phyloP scores from a whole-genome alignment of 2,888 invertebrate species.

The Hirtodrosophila cameraria region DNA sequence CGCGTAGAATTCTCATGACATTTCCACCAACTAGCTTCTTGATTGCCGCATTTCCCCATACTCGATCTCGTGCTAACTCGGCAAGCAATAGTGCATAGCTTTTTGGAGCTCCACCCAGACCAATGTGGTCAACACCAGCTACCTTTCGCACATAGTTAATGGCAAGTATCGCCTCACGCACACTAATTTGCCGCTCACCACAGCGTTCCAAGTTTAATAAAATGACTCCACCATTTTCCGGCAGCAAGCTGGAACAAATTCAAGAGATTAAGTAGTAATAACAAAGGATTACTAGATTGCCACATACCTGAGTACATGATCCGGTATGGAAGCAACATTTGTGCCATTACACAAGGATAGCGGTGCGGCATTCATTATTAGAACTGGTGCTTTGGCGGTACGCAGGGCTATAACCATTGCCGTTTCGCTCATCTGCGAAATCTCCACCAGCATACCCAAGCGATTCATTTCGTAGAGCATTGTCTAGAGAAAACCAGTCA shows the following conservation, averaged over 20 bases:
- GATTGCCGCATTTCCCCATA: constrained; percentile 86
- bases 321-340: constrained; percentile 91
- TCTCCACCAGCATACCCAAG: constrained; percentile 89
- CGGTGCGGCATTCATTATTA: constrained; percentile 88
- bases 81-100: constrained; percentile 87
- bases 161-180: constrained; percentile 85
- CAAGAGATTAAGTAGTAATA: not conserved
- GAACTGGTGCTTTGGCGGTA: constrained; percentile 87
- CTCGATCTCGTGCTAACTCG: constrained; percentile 86
- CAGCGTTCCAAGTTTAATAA: constrained; percentile 87
- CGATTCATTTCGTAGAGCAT: constrained; percentile 89
- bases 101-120: constrained; percentile 85
- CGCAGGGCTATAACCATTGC: constrained; percentile 87
- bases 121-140: constrained; percentile 88
- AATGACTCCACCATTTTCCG: constrained; percentile 87
- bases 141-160: constrained; percentile 88
- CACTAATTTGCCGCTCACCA: constrained; percentile 82
- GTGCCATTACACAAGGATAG: constrained; percentile 88
- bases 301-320: constrained; percentile 88
- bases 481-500: constrained; percentile 81
- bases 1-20: constrained; percentile 86
- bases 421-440: constrained; percentile 87
- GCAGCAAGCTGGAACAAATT: constrained; percentile 78
- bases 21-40: constrained; percentile 87
- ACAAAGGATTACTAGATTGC: not conserved